Evolutionary conservation across 2,797 vertebrate genomes (phyloP).

Genomic region (Enteromius afrohamiltoni): DNA sequence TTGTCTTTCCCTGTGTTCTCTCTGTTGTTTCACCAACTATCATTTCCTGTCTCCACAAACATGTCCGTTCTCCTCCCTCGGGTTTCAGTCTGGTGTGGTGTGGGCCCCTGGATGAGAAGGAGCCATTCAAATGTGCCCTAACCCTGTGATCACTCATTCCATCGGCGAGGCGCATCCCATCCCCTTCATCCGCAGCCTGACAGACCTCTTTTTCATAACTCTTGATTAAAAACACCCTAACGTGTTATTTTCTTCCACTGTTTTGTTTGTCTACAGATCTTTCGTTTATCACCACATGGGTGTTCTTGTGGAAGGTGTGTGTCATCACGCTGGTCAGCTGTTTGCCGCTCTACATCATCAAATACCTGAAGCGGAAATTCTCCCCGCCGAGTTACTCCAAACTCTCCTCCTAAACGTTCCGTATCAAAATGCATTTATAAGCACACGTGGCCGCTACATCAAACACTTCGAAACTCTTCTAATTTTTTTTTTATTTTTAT

Average conservation of each 20-base stretch:
- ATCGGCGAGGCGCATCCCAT: constrained; percentile 12
- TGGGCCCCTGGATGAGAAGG: constrained; percentile 23
- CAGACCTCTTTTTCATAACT: neutral
- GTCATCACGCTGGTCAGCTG: constrained; percentile 96
- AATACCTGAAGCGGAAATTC: constrained; percentile 96
- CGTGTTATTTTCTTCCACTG: neutral
- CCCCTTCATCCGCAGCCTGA: constrained; percentile 2
- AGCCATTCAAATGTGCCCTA: constrained; percentile 2
- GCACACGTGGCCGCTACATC: constrained; percentile 17
- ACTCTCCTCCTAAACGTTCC: constrained; percentile 84
- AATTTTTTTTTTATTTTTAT: neutral
- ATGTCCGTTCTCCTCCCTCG: constrained; percentile 37
- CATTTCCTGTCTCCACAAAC: constrained; percentile 19
- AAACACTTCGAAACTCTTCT: neutral
- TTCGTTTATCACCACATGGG: constrained; percentile 90
- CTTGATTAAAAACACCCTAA: neutral
- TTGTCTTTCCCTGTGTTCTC: constrained; percentile 51
- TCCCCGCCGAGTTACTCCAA: constrained; percentile 98
- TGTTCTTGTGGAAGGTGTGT: constrained; percentile 98
- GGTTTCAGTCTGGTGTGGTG: constrained; percentile 7
- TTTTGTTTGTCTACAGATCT: constrained; percentile 79
- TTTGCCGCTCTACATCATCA: constrained; percentile 97
- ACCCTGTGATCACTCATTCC: constrained; percentile 30
- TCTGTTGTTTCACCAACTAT: constrained; percentile 29
- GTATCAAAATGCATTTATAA: constrained; percentile 12